Evolutionary conservation across 2,888 invertebrate genomes (phyloP), one percentile per base, ranked within the genome.

Genomic region (Sinhomidia bicolor): DNA sequence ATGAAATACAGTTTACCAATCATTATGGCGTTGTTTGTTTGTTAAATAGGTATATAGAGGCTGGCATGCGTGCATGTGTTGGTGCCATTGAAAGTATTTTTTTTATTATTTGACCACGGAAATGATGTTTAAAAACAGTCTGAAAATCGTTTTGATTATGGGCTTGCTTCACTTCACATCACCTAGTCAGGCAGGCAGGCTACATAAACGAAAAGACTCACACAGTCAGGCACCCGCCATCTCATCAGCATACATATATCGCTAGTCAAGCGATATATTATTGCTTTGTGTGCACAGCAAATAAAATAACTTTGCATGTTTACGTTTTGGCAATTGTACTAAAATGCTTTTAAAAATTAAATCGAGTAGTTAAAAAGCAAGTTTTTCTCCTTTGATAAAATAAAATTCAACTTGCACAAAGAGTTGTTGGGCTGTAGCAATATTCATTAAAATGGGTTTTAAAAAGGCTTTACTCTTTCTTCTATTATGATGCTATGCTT

Each of bases 11-110:
- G 7, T 36, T 36, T 7, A 36, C 32, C 62, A 32, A 65, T 68
- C 68, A 68, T 68, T 20, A 41, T 68, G 10, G 20, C 41, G 0
- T 71, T 17, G 36, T 68, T n/a, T 36, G 29, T n/a, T 68, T 36
- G 68, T 36, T 9, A 4, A 36, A 7, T 36, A 36, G 10, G 47
- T 47, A 47, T 47, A 36, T n/a, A n/a, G n/a, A n/a, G n/a, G n/a
- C n/a, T n/a, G n/a, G n/a, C n/a, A n/a, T 36, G 68, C 36, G 68
- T 68, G 68, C 71, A 17, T 44, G 44, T 12, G 44, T 0, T 41
- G 36, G 44, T 71, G 71, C 44, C 44, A 71, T 71, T 71, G 71
- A 20, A 71, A 68, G 71, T 4, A 3, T 60, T 60, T 17, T 60
- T 41, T 44, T 62, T 71, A 44, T 29, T 29, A 23, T 12, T 71